Percentiles rank a stretch among this genome's conserved stretches.
Evolutionary conservation across 2,888 invertebrate genomes (phyloP).

Genomic region (Marasmarcha lunaedactyla): DNA sequence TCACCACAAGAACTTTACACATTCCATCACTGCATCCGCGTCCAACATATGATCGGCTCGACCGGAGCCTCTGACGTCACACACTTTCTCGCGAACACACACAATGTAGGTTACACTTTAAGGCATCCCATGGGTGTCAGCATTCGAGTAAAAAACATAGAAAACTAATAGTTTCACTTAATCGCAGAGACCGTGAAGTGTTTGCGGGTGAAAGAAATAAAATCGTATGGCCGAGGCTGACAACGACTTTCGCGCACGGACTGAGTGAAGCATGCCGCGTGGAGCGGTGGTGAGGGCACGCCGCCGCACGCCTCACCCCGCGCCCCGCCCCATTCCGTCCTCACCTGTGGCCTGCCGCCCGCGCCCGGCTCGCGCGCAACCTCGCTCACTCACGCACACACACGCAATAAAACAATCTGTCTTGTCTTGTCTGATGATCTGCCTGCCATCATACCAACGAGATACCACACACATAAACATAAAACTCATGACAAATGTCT

Average conservation of each 20-base stretch:
- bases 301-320: constrained; percentile 33
- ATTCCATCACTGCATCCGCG: constrained; percentile 70
- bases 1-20: constrained; percentile 62
- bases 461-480: too few relatives aligned
- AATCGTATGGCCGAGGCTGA: constrained; percentile 49
- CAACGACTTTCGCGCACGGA: constrained; percentile 69
- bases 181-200: constrained; percentile 20
- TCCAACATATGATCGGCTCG: constrained; percentile 64
- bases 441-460: too few relatives aligned
- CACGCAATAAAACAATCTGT: too few relatives aligned
- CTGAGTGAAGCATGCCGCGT: constrained; percentile 69
- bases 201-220: constrained; percentile 54
- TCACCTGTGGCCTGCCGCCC: constrained; percentile 23
- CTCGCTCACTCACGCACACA: constrained; percentile 6
- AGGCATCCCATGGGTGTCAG: constrained; percentile 20
- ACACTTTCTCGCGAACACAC: constrained; percentile 53
- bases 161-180: not conserved
- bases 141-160: constrained; percentile 24
- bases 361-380: constrained; percentile 25
- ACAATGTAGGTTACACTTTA: constrained; percentile 40
- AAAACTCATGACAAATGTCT: too few relatives aligned
- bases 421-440: too few relatives aligned
- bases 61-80: constrained; percentile 64
- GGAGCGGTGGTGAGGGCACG: constrained; percentile 38
- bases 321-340: constrained; percentile 19